Base-by-base conservation (phyloP, 2,113 vertebrate genomes). In the Heteronetta atricapilla region DNA sequence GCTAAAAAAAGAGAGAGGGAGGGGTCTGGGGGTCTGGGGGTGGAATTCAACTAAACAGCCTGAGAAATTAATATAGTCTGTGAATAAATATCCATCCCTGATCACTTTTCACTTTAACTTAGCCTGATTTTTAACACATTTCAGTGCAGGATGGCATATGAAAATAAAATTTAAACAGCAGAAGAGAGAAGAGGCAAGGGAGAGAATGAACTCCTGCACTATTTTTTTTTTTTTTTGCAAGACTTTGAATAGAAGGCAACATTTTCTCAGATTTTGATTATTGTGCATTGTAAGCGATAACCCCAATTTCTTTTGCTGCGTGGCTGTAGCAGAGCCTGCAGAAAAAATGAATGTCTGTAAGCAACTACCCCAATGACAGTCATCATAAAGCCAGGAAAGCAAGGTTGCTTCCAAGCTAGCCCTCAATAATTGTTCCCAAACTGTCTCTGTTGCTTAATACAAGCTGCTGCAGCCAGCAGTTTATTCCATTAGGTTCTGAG, bases 51-150 rank as follows among this genome's bases (percentile, higher is more conserved):
- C 83, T 76, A 92, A 97, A 89, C 44, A 91, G 52, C 6, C 3
- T 69, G 82, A 73, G 62, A 89, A 91, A 95, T 96, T 95, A 95
- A 81, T 40, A 82, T 56, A 95, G 52, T 40, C 58, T 75, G 74
- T 94, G 68, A 97, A 92, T 89, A 95, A 89, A 63, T 86, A 83
- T 81, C 67, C 59, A 52, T 88, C 52, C 38, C 79, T 92, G 97
- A 95, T 79, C 46, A 42, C 48, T 93, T 94, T 96, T 94, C 82
- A 94, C 76, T n/a, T 82, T 68, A 96, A 36, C 92, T 29, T 86
- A 69, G n/a, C 38, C 59, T 87, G 46, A 73, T 89, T 97, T 97
- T 95, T 87, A 83, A 91, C 38, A 83, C 33, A 44, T 64, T 81
- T 55, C 13, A 22, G 18, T 55, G 48, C 34, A 62, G 68, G 64